These are phyloP conservation scores for Zaprionus taronus DNA, from an alignment of 1,140 invertebrate genomes.

Conservation along the genomic window DNA sequence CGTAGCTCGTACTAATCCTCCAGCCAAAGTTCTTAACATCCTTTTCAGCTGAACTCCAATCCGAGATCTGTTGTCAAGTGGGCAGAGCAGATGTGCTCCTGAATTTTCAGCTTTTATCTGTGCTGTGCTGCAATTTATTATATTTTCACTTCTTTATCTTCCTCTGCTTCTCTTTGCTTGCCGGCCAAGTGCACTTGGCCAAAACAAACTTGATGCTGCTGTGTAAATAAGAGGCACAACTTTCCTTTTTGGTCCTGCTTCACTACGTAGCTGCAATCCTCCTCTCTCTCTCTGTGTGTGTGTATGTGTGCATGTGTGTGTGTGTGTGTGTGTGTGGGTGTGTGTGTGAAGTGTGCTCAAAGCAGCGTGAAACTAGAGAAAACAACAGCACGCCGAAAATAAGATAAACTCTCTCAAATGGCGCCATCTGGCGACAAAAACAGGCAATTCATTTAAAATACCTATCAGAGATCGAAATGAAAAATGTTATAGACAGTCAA, in stretches of 20 bases:
- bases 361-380: background rate
- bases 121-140: constrained; percentile 28
- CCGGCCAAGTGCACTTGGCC: constrained; percentile 41
- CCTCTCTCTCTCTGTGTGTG: background rate
- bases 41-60: constrained; percentile 13
- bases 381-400: constrained; percentile 13
- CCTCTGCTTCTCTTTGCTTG: background rate
- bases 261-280: background rate
- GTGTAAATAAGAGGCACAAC: constrained; percentile 30
- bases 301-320: background rate
- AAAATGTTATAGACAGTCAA: background rate
- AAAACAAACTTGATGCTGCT: constrained; percentile 37
- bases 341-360: constrained; percentile 11
- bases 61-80: constrained; percentile 11
- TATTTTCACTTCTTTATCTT: constrained; percentile 8
- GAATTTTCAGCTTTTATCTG: background rate
- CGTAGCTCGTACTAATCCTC: constrained; percentile 30
- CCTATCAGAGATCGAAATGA: background rate
- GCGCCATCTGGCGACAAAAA: constrained; percentile 26
- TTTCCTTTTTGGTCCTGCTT: constrained; percentile 16
- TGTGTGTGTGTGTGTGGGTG: background rate
- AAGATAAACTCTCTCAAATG: constrained; percentile 24
- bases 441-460: background rate
- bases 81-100: background rate
- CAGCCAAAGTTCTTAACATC: constrained; percentile 21